phyloP scores from a whole-genome alignment of 2,888 invertebrate genomes.

The Protophormia terraenovae region DNA sequence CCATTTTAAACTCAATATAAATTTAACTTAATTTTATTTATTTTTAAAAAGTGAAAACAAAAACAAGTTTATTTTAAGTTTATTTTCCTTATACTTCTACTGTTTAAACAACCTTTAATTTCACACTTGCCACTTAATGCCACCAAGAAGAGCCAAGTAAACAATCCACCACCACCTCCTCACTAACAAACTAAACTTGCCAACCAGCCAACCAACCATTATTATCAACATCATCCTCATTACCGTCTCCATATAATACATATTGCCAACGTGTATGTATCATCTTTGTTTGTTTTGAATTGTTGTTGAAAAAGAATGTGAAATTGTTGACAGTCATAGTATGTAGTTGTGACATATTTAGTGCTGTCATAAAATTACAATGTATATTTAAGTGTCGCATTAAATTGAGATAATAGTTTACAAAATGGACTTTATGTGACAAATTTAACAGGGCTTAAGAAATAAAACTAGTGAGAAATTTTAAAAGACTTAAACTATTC shows the following conservation, averaged over 20 bases:
- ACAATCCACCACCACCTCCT: too few relatives aligned
- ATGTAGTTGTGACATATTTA: conserved; percentile 65
- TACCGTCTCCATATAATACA: neutral
- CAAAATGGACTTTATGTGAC: conserved; percentile 30
- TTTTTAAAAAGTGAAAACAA: conserved; percentile 20
- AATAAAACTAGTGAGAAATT: neutral
- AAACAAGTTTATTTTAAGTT: conserved; percentile 31
- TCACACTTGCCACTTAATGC: conserved; percentile 61
- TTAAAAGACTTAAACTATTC: neutral
- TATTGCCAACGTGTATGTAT: conserved; percentile 7
- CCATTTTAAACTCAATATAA: neutral
- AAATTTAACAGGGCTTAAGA: conserved; percentile 1
- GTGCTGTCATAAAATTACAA: conserved; percentile 69
- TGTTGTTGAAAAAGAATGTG: conserved; percentile 19
- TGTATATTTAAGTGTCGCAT: conserved; percentile 57
- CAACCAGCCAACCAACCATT: conserved; percentile 12
- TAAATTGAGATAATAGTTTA: conserved; percentile 40
- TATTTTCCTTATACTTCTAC: neutral
- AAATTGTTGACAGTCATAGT: conserved; percentile 26
- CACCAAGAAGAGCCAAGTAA: conserved; percentile 34
- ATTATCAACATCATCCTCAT: conserved; percentile 1
- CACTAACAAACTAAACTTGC: too few relatives aligned
- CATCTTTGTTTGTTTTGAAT: conserved; percentile 37
- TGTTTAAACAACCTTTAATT: conserved; percentile 61
- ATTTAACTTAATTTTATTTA: neutral